Conservation (phyloP, 2,888 invertebrate genomes). For the Dynastes maya region DNA sequence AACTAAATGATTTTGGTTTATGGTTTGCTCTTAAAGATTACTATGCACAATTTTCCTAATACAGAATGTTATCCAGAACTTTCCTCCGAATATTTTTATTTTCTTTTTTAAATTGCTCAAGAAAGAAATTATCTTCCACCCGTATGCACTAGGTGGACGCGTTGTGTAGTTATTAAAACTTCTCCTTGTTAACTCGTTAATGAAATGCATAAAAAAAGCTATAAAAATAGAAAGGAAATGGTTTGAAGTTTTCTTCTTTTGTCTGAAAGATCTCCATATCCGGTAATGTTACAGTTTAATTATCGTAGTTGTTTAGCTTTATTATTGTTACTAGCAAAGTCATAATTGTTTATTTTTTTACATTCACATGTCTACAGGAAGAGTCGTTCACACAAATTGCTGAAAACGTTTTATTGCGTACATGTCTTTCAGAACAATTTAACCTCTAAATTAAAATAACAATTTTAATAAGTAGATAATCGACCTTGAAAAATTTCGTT, state of each 20-base stretch:
- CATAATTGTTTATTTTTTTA: conserved; percentile 28
- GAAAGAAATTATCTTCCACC: no score
- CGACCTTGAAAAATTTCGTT: conserved; percentile 50
- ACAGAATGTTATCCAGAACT: no score
- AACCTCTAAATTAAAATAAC: conserved; percentile 50
- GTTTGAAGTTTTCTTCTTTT: conserved; percentile 13
- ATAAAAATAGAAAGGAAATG: conserved; percentile 3
- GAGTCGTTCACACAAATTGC: conserved; percentile 44
- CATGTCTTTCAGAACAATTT: conserved; percentile 45
- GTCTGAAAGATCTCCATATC: conserved; percentile 11
- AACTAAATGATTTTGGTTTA: no score
- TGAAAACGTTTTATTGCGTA: conserved; percentile 47
- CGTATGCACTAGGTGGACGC: no score
- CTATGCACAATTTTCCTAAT: no score
- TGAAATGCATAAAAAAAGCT: neutral
- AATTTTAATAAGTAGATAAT: conserved; percentile 50
- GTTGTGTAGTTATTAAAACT: neutral
- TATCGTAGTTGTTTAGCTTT: conserved; percentile 3
- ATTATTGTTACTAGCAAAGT: conserved; percentile 24
- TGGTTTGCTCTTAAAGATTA: no score
- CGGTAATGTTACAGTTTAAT: conserved; percentile 30
- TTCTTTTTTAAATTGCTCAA: no score
- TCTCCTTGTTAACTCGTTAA: neutral
- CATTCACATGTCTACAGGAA: conserved; percentile 27
- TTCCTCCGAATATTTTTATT: no score